phyloP scores from a whole-genome alignment of 2,113 vertebrate species.

The Oenanthe oenanthe region DNA sequence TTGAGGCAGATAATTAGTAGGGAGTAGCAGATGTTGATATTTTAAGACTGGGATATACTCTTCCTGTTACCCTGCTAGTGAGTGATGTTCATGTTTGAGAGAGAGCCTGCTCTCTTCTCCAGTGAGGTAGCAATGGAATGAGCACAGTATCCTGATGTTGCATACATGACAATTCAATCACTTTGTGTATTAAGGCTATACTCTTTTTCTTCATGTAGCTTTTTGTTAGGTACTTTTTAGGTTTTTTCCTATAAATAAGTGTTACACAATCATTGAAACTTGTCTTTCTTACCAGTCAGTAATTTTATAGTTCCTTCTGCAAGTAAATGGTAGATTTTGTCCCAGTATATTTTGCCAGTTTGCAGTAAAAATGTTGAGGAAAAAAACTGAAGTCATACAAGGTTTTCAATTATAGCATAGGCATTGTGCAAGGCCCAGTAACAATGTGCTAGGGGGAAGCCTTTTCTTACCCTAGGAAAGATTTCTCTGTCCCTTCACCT shows the following conservation, averaged over 20 bases:
- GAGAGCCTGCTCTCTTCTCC: background rate
- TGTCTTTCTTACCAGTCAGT: background rate
- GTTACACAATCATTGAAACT: background rate
- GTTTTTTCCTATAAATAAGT: background rate
- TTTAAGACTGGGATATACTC: background rate
- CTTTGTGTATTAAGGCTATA: background rate
- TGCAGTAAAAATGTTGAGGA: background rate
- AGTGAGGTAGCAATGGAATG: background rate
- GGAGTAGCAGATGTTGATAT: background rate
- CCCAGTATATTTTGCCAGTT: background rate
- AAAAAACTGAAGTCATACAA: background rate
- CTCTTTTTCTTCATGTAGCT: background rate
- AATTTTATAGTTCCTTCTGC: background rate
- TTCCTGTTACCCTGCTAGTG: background rate
- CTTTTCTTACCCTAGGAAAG: background rate
- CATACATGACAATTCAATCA: background rate
- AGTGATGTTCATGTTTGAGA: background rate
- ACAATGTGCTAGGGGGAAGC: background rate
- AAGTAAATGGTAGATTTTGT: background rate
- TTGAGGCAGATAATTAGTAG: background rate
- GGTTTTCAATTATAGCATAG: background rate
- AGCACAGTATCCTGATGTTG: background rate
- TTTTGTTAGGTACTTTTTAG: background rate
- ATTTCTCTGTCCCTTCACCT: background rate
- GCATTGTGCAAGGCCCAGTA: background rate